Evolutionary conservation across 2,797 vertebrate genomes (phyloP).

Genomic region (Ptychadena robeensis): DNA sequence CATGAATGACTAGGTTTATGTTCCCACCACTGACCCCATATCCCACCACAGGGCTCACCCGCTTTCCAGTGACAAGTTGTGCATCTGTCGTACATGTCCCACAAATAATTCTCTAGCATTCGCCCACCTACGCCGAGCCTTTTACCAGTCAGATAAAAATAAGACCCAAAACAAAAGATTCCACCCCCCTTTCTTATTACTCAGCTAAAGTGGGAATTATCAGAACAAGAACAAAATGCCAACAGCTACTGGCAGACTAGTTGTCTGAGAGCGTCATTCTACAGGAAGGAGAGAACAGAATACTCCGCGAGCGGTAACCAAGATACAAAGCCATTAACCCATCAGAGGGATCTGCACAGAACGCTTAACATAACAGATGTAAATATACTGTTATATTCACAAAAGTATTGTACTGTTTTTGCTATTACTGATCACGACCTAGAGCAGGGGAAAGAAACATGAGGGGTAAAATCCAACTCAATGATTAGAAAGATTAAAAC

Average conservation of each 20-base stretch:
- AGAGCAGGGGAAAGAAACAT: neutral
- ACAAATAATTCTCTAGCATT: neutral
- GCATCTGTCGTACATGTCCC: neutral
- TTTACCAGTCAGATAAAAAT: neutral
- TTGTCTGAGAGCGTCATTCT: conserved; percentile 6
- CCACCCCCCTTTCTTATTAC: conserved; percentile 3
- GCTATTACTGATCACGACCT: neutral
- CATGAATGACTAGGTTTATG: neutral
- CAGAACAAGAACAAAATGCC: conserved; percentile 14
- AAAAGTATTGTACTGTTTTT: neutral
- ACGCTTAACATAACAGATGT: neutral
- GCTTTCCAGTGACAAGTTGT: neutral
- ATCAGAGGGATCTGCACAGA: neutral
- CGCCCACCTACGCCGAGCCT: neutral
- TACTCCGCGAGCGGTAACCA: conserved; percentile 26
- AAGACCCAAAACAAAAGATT: conserved; percentile 1
- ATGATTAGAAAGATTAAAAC: neutral
- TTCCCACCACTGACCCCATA: neutral
- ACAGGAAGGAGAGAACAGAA: conserved; percentile 14
- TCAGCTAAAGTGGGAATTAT: neutral
- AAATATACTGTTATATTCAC: neutral
- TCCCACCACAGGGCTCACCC: neutral
- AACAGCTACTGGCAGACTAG: conserved; percentile 9
- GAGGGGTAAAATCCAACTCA: neutral
- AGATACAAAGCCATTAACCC: conserved; percentile 31